These are phyloP conservation scores for Strigamia crassipes DNA, from an alignment of 2,888 invertebrate species.

Conservation along the genomic window DNA sequence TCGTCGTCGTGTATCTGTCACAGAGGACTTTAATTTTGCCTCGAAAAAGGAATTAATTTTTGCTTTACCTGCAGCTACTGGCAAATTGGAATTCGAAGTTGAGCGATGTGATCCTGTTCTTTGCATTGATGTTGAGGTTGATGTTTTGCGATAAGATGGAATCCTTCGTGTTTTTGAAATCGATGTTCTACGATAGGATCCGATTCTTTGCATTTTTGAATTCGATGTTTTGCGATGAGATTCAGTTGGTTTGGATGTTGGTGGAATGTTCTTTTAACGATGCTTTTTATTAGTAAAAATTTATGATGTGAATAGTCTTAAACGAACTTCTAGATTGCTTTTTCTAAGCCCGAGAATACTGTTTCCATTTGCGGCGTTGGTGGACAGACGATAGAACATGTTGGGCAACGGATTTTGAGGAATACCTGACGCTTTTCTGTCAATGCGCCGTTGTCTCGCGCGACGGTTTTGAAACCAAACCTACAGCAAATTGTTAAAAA, in stretches of 20 bases:
- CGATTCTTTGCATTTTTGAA: not conserved
- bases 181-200: not conserved
- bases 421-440: slow-evolving; percentile 20
- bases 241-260: not conserved
- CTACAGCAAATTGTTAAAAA: not conserved
- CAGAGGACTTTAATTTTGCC: not conserved
- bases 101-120: not conserved
- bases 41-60: no score
- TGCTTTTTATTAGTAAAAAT: not conserved
- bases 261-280: not conserved
- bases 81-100: not conserved
- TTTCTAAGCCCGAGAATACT: not conserved
- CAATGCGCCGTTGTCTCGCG: not conserved
- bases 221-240: not conserved
- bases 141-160: not conserved
- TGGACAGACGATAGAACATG: not conserved
- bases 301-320: not conserved
- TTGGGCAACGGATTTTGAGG: slow-evolving; percentile 10
- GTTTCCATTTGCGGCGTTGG: not conserved
- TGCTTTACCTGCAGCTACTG: no score
- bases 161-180: not conserved
- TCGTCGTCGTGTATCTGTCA: not conserved
- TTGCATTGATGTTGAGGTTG: not conserved
- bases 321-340: not conserved
- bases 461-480: slow-evolving; percentile 45